Evolutionary conservation across 2,888 invertebrate genomes (phyloP).

Genomic region (Aricia artaxerxes): DNA sequence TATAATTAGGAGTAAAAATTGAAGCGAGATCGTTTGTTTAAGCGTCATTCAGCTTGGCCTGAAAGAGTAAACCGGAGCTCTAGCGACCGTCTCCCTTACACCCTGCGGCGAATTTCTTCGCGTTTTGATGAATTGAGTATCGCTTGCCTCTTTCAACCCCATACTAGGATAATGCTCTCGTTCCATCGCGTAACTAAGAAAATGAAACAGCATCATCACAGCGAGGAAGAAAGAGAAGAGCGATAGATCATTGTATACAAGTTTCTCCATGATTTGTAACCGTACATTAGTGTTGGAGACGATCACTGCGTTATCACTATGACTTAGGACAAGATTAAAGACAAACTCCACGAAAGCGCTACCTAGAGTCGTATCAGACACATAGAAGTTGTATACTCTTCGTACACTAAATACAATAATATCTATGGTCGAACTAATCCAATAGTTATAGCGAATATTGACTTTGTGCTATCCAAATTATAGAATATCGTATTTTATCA

Average conservation of each 20-base stretch:
- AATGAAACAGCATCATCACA: not conserved
- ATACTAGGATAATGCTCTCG: not conserved
- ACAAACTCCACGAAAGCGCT: constrained; percentile 55
- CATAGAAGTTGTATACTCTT: constrained; percentile 44
- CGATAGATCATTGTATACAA: not conserved
- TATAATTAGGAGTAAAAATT: constrained; percentile 53
- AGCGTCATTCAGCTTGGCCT: constrained; percentile 66
- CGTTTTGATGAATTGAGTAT: not conserved
- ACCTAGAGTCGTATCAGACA: constrained; percentile 54
- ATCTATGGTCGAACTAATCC: constrained; percentile 43
- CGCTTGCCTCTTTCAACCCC: not conserved
- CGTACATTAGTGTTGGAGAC: not conserved
- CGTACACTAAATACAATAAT: constrained; percentile 45
- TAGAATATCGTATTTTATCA: constrained; percentile 39
- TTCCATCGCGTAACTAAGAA: not conserved
- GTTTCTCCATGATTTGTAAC: not conserved
- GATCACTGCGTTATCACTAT: constrained; percentile 61
- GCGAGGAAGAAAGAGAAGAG: not conserved
- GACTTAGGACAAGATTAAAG: constrained; percentile 71
- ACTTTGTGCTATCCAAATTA: constrained; percentile 52
- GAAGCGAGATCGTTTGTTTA: constrained; percentile 69
- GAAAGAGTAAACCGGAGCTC: constrained; percentile 54
- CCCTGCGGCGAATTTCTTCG: not conserved
- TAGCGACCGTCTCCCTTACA: constrained; percentile 46
- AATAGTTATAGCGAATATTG: constrained; percentile 42